Conservation (phyloP, 2,888 invertebrate species). For the Hermaeophaga mercurialis region DNA sequence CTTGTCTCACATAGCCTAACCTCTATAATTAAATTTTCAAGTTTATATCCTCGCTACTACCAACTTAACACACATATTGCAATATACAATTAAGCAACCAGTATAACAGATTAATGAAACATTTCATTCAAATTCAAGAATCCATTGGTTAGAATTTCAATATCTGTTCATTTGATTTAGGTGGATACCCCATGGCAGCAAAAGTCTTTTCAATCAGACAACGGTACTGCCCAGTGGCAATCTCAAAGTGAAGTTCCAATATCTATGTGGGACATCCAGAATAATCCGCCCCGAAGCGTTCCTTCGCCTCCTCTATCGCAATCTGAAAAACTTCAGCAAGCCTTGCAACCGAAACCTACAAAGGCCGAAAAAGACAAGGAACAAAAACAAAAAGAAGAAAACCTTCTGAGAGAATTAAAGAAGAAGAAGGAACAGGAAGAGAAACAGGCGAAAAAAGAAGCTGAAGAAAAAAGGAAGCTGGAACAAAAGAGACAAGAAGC, state of each 20-base stretch:
- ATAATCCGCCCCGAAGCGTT: slow-evolving; percentile 23
- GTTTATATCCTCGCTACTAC: too few species aligned
- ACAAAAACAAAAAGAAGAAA: slow-evolving; percentile 48
- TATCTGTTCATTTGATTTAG: too few species aligned
- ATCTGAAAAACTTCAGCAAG: slow-evolving; percentile 36
- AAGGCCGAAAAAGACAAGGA: slow-evolving; percentile 42
- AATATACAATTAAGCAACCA: too few species aligned
- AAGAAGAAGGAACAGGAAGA: slow-evolving; percentile 59
- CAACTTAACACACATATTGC: too few species aligned
- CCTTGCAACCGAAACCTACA: slow-evolving; percentile 29
- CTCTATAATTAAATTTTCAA: too few species aligned
- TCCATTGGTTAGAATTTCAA: too few species aligned
- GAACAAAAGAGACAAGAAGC: slow-evolving; percentile 61
- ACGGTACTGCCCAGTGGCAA: slow-evolving; percentile 43
- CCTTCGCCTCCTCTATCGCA: slow-evolving; percentile 29
- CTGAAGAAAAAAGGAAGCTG: slow-evolving; percentile 60
- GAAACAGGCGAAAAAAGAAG: slow-evolving; percentile 59
- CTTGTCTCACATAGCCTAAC: too few species aligned
- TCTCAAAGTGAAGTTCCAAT: slow-evolving; percentile 46
- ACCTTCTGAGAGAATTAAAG: slow-evolving; percentile 59
- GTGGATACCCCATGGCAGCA: slow-evolving; percentile 52
- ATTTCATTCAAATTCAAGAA: too few species aligned
- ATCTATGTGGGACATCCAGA: slow-evolving; percentile 53
- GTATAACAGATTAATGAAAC: too few species aligned
- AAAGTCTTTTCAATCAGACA: slow-evolving; percentile 47